Percentiles rank a stretch among this genome's conserved stretches.
Conservation (phyloP, 2,113 vertebrate species). For the Saguinus imperator region DNA sequence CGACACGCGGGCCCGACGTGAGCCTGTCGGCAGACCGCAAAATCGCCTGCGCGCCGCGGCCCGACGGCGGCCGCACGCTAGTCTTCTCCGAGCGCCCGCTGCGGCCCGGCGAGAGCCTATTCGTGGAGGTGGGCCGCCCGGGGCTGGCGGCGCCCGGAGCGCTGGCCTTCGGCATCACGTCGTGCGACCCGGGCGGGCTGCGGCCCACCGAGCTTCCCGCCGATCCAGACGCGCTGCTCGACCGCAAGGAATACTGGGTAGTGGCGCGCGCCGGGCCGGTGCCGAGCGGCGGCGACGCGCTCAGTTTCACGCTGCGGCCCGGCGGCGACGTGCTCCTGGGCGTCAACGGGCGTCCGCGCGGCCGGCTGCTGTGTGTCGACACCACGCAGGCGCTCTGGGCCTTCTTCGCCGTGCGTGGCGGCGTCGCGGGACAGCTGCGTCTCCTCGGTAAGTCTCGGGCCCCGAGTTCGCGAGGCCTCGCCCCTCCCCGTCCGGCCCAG, state of each 20-base stretch:
- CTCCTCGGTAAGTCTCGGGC: slow-evolving; percentile 64
- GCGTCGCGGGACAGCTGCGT: slow-evolving; percentile 76
- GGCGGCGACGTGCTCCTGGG: slow-evolving; percentile 95
- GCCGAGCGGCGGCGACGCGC: slow-evolving; percentile 91
- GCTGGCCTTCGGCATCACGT: slow-evolving; percentile 95
- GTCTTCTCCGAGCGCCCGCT: slow-evolving; percentile 96
- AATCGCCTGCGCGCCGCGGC: slow-evolving; percentile 92
- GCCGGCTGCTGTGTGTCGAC: slow-evolving; percentile 96
- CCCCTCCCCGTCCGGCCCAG: too few species aligned
- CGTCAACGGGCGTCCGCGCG: slow-evolving; percentile 92
- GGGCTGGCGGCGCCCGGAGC: slow-evolving; percentile 94
- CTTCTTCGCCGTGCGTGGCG: slow-evolving; percentile 96
- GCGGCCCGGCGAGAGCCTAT: slow-evolving; percentile 93
- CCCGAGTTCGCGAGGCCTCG: neutral
- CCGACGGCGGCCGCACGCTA: slow-evolving; percentile 94
- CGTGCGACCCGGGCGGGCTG: slow-evolving; percentile 95
- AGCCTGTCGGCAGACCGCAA: slow-evolving; percentile 94
- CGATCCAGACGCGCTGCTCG: slow-evolving; percentile 94
- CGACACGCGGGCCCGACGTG: slow-evolving; percentile 91
- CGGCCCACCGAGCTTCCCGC: slow-evolving; percentile 93
- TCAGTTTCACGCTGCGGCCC: slow-evolving; percentile 94
- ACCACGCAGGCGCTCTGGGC: slow-evolving; percentile 96
- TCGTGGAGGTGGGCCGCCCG: slow-evolving; percentile 93
- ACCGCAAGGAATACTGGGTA: slow-evolving; percentile 99
- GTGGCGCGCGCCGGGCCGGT: slow-evolving; percentile 93